Base-by-base conservation (phyloP, 2,113 vertebrate species). In the Heteronetta atricapilla region DNA sequence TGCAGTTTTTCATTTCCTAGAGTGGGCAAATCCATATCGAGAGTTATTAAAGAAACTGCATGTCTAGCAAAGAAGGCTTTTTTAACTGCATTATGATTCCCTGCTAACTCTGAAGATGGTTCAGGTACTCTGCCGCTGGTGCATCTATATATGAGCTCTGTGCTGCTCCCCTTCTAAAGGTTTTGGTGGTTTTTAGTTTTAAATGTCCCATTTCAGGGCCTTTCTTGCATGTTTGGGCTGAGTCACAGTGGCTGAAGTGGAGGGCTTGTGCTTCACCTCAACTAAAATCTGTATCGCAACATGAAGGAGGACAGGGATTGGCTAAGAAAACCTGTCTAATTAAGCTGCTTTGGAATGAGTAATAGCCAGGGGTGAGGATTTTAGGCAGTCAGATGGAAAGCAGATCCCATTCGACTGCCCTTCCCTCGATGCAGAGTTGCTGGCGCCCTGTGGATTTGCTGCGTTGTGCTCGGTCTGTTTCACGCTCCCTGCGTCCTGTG, bases 11-110 rank as follows among this genome's bases (percentile, higher is more conserved):
- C 52, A 4, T 11, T 63, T 88, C 82, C 44, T 77, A 4, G 25
- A 2, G 7, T 20, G 36, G 11, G 22, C 17, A 85, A 63, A 63
- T 76, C 46, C 26, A 0, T 55, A n/a, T 25, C 0, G 0, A 56
- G 34, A 48, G 40, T 50, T 88, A 13, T 67, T 94, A 36, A 55
- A 48, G 46, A 59, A 85, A 40, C 23, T 75, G 66, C 53, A 22
- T 82, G 66, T 60, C 68, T 58, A 56, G 29, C 68, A 53, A 58
- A 84, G n/a, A 23, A 66, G 48, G 81, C 25, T 13, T 69, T 90
- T 78, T 48, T 44, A 31, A 25, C 74, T 89, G 74, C 77, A 79
- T 82, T 1, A 0, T 68, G 62, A 82, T 34, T 69, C 60, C 42
- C 33, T 82, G 48, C 80, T 95, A 89, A 72, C 33, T 72, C 62